Evolutionary conservation across 2,888 invertebrate species (phyloP), one percentile per base, ranked within the genome.

Genomic region (Nasonia oneida): DNA sequence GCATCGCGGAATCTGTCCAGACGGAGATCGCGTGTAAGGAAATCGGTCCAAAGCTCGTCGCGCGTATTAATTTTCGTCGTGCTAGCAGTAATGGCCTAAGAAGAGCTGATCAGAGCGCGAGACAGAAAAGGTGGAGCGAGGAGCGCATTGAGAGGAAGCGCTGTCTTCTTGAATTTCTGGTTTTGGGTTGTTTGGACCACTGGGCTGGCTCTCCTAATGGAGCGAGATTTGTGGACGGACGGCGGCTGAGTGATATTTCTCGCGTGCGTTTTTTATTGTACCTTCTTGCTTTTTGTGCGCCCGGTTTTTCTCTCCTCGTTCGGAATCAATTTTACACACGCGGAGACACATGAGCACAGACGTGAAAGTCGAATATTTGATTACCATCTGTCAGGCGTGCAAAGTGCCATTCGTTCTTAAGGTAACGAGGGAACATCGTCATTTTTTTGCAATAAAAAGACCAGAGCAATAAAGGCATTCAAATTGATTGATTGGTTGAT

Each of bases 41-140:
- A 82, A 85, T 81, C 85, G 61, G 39, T 3, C 39, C 42, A 39
- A 67, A 67, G 64, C 78, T 67, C 77, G 74, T 81, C 67, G 33
- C 57, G 39, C 74, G 71, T 74, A 84, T 84, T 74, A 79, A 79
- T 84, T 80, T 53, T 76, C 77, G 39, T 10, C 74, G 42, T 23
- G 6, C 50, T 85, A 85, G 84, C 82, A 80, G 85, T n/a, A 84
- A 77, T 76, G 70, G 71, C 67, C 29, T 18, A 33, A 1, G 83
- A 84, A 39, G 15, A 39, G 33, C 37, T 61, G 61, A 67, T 61
- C 15, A 70, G 53, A 79, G 77, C 47, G 77, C 53, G 50, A 47
- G 81, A 47, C 77, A 85, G 86, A 87, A 83, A 89, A 87, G 86
- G 85, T 61, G 84, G 88, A 42, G 64, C 4, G 47, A n/a, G n/a